Base-by-base conservation (phyloP, 1,140 invertebrate species). In the Trichonephila clavipes region DNA sequence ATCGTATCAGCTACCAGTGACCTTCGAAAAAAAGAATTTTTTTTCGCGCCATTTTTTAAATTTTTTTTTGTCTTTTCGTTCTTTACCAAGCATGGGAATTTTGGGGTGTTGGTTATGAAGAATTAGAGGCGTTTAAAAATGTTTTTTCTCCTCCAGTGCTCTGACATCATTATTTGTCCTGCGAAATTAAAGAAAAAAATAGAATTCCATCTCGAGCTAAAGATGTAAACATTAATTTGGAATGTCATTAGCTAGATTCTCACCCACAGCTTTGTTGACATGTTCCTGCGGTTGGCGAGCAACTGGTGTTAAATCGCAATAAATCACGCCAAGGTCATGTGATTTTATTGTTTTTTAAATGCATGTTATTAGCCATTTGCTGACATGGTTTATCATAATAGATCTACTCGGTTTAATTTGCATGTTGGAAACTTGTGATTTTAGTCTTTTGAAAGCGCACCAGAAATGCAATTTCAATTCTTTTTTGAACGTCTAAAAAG, bases 1-100 rank as follows among this genome's bases (percentile, higher is more conserved):
- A 85, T 85, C 44, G 44, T 85, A 59, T 85, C 82, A 59, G 82
- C 44, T 85, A 85, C 44, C 51, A 85, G 44, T 85, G 82, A 85
- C 82, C 44, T 85, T 85, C 44, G 44, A 85, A 59, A 6, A 34
- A 85, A 58, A 21, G 12, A 34, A 40, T 51, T 85, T 83, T 83
- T 83, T 85, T 85, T 85, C 72, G 72, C 28, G 72, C 72, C 72
- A 77, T 77, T 72, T 28, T 24, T 16, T 34, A 40, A 40, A 40
- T 40, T 40, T 6, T 77, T 19, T 19, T 64, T 64, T 64, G 62
- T 19, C 24, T 40, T 40, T 77, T 77, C 12, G 16, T 34, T 34
- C 16, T 19, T 64, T 18, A 64, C 18, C 14, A 2, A 40, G 28
- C 69, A 40, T 77, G 69, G 4, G 69, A 77, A 77, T 77, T 77